Percentiles rank a stretch among this genome's conserved stretches.
These are phyloP conservation scores for Schizothorax lantsangensis DNA, from an alignment of 2,797 vertebrate species.

Conservation along the genomic window DNA sequence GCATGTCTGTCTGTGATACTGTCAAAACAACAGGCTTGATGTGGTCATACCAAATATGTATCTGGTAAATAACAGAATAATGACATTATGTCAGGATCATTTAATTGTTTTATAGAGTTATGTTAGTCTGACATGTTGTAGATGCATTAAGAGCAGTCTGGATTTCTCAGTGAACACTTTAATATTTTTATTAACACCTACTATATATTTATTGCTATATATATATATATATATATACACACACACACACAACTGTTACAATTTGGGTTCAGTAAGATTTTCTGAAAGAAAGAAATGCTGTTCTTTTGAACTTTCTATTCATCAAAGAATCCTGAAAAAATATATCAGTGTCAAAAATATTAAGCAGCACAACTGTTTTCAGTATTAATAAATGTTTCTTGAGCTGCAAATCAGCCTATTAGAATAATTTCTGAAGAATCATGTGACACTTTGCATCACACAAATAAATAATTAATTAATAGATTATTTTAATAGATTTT, in stretches of 20 bases:
- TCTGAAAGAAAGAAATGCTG: too few relatives aligned
- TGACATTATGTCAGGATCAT: conserved; percentile 26
- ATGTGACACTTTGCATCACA: not conserved
- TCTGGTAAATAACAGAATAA: conserved; percentile 28
- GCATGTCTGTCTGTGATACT: conserved; percentile 23
- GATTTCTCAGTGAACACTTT: not conserved
- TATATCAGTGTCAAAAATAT: not conserved
- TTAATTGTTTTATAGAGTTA: not conserved
- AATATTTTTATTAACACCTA: not conserved
- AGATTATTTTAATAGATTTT: too few relatives aligned
- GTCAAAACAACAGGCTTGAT: conserved; percentile 23
- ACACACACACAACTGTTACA: too few relatives aligned
- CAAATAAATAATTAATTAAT: not conserved
- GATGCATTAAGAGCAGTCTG: not conserved
- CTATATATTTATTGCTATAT: too few relatives aligned
- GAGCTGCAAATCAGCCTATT: not conserved
- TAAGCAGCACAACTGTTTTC: not conserved
- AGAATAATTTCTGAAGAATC: not conserved
- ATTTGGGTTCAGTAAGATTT: too few relatives aligned
- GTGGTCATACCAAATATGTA: conserved; percentile 18
- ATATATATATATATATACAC: too few relatives aligned
- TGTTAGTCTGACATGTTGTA: not conserved
- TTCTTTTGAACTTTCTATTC: too few relatives aligned
- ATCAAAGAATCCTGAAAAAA: not conserved
- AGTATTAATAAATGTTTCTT: not conserved